Evolutionary conservation across 2,888 invertebrate genomes (phyloP).

Genomic region (Nephrocerus scutellatus): DNA sequence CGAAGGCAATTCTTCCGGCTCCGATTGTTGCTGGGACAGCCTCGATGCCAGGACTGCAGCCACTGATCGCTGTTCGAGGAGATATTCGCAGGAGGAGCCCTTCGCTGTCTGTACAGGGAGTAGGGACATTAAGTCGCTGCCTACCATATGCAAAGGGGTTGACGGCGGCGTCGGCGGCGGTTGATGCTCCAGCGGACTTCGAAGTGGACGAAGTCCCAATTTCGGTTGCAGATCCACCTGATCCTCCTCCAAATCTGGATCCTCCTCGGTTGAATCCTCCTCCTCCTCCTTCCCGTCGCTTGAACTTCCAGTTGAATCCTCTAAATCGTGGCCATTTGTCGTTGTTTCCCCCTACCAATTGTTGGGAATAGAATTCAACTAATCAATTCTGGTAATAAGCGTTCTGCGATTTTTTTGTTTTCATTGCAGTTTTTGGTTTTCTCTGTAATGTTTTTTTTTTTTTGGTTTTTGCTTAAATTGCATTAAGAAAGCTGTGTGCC

Average conservation of each 20-base stretch:
- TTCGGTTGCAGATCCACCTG: slow-evolving; percentile 27
- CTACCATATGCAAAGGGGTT: slow-evolving; percentile 7
- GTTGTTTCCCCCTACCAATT: slow-evolving; percentile 50
- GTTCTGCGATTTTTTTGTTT: slow-evolving; percentile 20
- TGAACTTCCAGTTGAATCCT: slow-evolving; percentile 48
- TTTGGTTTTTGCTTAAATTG: slow-evolving; percentile 13
- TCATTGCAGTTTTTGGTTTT: slow-evolving; percentile 12
- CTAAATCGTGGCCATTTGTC: slow-evolving; percentile 49
- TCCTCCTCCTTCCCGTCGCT: slow-evolving; percentile 35
- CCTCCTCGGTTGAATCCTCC: slow-evolving; percentile 17
- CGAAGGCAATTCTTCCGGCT: too few species aligned
- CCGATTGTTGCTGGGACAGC: slow-evolving; percentile 3
- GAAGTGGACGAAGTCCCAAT: slow-evolving; percentile 32
- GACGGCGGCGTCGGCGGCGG: neutral
- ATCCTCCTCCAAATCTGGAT: slow-evolving; percentile 27
- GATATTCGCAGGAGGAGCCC: slow-evolving; percentile 43
- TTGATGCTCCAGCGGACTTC: slow-evolving; percentile 22
- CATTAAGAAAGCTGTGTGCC: slow-evolving; percentile 12
- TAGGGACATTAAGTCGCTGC: slow-evolving; percentile 13
- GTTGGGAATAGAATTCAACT: slow-evolving; percentile 50
- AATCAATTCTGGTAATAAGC: slow-evolving; percentile 38
- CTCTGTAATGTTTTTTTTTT: slow-evolving; percentile 12
- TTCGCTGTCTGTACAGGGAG: slow-evolving; percentile 24
- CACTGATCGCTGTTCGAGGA: slow-evolving; percentile 39
- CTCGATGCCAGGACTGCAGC: slow-evolving; percentile 11